Conservation (phyloP, 2,113 vertebrate genomes). For the Carassius auratus region DNA sequence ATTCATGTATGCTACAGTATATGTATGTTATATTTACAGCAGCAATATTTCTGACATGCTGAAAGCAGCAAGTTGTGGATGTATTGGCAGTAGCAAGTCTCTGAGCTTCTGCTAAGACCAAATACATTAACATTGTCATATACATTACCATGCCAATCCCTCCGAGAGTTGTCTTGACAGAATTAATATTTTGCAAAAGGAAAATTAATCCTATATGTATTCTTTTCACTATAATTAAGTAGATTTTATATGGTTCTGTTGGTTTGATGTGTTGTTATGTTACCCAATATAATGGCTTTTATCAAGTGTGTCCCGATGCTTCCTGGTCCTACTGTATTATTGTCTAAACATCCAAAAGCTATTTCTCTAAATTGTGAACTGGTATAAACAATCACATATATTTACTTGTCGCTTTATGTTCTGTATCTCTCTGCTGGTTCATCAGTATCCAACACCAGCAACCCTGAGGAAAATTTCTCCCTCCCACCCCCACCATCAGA, state of each 20-base stretch:
- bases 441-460: background rate
- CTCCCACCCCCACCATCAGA: background rate
- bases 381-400: background rate
- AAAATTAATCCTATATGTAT: background rate
- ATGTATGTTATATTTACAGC: too few relatives aligned
- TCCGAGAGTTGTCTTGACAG: too few relatives aligned
- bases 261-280: background rate
- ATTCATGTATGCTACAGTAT: too few relatives aligned
- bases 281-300: background rate
- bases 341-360: background rate
- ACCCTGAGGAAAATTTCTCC: background rate
- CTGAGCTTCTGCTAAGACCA: too few relatives aligned
- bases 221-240: background rate
- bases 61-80: too few relatives aligned
- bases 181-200: background rate
- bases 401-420: background rate
- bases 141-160: too few relatives aligned
- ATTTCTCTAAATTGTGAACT: background rate
- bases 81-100: too few relatives aligned
- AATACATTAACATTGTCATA: too few relatives aligned
- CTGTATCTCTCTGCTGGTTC: background rate
- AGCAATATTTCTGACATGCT: too few relatives aligned
- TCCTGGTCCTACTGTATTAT: background rate
- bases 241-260: background rate
- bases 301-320: background rate